Evolutionary conservation across 92 coral and sea anemone species (phyloP).

Genomic region (Zoanthus gigantus): DNA sequence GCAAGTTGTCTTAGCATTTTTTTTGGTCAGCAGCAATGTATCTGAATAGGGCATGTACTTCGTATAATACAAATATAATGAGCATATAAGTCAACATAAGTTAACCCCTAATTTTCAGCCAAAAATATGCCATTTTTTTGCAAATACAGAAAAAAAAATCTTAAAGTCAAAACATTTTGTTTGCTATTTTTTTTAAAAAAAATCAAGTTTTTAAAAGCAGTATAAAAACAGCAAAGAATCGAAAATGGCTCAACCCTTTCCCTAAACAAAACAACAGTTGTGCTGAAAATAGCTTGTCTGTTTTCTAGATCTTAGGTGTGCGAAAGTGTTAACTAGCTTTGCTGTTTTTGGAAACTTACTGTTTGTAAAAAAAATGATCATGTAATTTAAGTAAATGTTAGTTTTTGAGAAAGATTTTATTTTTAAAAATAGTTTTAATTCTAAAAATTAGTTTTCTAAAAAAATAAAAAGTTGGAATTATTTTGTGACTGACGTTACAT

Average conservation of each 20-base stretch:
- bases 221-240: not conserved
- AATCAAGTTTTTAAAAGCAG: too few species aligned
- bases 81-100: not conserved
- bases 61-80: constrained; percentile 40
- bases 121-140: too few species aligned
- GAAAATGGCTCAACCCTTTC: not conserved
- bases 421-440: constrained; percentile 11
- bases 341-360: constrained; percentile 1
- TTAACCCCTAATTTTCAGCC: too few species aligned
- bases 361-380: not conserved
- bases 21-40: constrained; percentile 33
- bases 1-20: constrained; percentile 34
- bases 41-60: constrained; percentile 33
- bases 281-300: not conserved
- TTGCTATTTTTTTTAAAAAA: too few species aligned
- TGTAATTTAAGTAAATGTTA: not conserved
- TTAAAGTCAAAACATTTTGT: too few species aligned
- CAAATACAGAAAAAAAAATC: too few species aligned
- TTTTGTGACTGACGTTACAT: constrained; percentile 37
- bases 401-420: constrained; percentile 10
- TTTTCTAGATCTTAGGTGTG: not conserved
- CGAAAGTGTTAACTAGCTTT: not conserved
- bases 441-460: constrained; percentile 39
- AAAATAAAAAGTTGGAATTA: constrained; percentile 25
- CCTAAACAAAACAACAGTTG: not conserved